Conservation (phyloP, 2,888 invertebrate species). For the Drosophila meridionalis region DNA sequence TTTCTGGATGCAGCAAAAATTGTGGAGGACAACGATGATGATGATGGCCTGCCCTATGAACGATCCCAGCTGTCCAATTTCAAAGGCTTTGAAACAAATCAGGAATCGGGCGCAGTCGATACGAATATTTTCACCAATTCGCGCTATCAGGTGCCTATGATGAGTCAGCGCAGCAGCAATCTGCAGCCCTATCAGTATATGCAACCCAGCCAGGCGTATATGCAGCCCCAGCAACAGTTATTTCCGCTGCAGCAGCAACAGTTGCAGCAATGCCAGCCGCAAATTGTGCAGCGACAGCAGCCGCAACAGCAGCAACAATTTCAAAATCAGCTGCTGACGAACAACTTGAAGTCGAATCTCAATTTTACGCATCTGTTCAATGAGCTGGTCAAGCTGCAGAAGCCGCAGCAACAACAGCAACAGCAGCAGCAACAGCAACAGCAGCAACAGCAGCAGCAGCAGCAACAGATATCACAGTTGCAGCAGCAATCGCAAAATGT, state of each 20-base stretch:
- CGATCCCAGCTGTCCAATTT: neutral
- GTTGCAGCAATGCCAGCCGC: slow-evolving; percentile 23
- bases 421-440: slow-evolving; percentile 11
- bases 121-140: slow-evolving; percentile 32
- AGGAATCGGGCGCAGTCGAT: neutral
- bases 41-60: slow-evolving; percentile 14
- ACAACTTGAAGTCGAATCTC: slow-evolving; percentile 21
- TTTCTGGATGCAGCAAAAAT: slow-evolving; percentile 25
- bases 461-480: neutral
- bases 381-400: slow-evolving; percentile 54
- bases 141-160: slow-evolving; percentile 47
- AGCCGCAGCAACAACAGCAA: slow-evolving; percentile 25
- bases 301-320: slow-evolving; percentile 31
- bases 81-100: neutral
- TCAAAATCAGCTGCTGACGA: slow-evolving; percentile 19
- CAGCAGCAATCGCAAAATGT: neutral
- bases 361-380: slow-evolving; percentile 62
- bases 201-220: neutral
- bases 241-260: slow-evolving; percentile 6
- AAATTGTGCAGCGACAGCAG: slow-evolving; percentile 12
- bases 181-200: slow-evolving; percentile 18
- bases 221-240: slow-evolving; percentile 1
- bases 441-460: slow-evolving; percentile 23
- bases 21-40: neutral
- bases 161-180: slow-evolving; percentile 37